Conservation (phyloP, 2,888 invertebrate species). For the Peribatodes rhomboidaria region DNA sequence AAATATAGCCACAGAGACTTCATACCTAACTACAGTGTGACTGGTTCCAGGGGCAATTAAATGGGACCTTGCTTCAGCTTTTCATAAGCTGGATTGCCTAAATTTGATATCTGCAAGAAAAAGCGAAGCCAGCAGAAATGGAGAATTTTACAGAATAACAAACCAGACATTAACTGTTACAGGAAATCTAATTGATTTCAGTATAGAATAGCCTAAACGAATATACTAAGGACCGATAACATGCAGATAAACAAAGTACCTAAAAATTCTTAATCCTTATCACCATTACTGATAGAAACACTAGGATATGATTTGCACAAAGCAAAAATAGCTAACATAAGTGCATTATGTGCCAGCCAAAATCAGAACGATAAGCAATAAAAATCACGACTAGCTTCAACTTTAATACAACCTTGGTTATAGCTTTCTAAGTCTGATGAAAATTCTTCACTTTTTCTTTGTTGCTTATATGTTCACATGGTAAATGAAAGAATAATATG, state of each 20-base stretch:
- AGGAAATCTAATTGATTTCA: not conserved
- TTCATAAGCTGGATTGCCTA: no score
- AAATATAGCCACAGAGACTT: no score
- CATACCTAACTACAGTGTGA: no score
- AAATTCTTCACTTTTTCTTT: constrained; percentile 11
- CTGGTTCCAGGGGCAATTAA: no score
- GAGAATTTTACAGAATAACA: not conserved
- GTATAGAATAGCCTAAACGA: not conserved
- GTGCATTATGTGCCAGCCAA: not conserved
- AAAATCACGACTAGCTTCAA: not conserved
- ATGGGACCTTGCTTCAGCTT: no score
- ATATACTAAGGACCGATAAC: not conserved
- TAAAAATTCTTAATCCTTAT: constrained; percentile 9
- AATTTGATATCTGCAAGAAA: no score
- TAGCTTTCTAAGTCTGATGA: constrained; percentile 25
- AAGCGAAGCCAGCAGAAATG: no score
- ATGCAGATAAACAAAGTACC: not conserved
- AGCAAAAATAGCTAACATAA: not conserved
- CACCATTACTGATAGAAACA: constrained; percentile 15
- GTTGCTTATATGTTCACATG: constrained; percentile 1
- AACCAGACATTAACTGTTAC: not conserved
- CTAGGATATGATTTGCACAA: constrained; percentile 9
- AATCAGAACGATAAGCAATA: not conserved
- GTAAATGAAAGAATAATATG: not conserved
- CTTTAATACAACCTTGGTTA: constrained; percentile 22